Base-by-base conservation (phyloP, 2,797 vertebrate genomes). In the Graptemys geographica region DNA sequence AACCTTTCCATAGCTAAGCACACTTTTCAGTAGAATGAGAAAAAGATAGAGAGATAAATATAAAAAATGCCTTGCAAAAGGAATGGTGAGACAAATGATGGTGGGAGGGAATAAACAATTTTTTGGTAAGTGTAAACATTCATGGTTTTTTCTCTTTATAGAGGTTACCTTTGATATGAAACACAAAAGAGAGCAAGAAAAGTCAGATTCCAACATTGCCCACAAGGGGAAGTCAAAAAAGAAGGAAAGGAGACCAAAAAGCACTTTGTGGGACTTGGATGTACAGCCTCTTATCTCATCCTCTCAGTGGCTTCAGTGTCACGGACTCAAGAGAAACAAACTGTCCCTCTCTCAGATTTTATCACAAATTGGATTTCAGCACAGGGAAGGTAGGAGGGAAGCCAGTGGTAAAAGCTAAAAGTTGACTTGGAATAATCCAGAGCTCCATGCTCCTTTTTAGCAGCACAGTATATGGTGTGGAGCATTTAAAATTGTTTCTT, bases 291-390 rank as follows among this genome's bases (percentile, higher is more conserved):
- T 98, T 18, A 51, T 98, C 91, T 98, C 98, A 28, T 99, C 98
- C 6, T 59, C 97, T 90, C 91, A 97, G 90, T 99, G 98, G 98
- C 98, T 99, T 95, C 98, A 97, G 12, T n/a, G 51, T 44, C 95
- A 98, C 65, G 98, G 98, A 11, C 98, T 99, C 31, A 98, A 98
- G 96, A 98, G 94, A 95, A 98, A 97, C 82, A 98, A 97, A 79
- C 79, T 99, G 90, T 97, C 97, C 11, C 92, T 98, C 82, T 93
- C 95, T 27, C 98, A 99, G 95, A 98, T 99, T 95, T 97, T 99
- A 87, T 96, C 98, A 8, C 98, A 98, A 84, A 96, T 98, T 84
- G 98, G 98, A 96, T 98, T 99, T 93, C 98, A 97, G 76, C 98
- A 98, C 74, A 98, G 94, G 76, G 97, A 98, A 99, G 98, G 98